phyloP scores from a whole-genome alignment of 2,888 invertebrate genomes.

The Ichneumoninae sp. region DNA sequence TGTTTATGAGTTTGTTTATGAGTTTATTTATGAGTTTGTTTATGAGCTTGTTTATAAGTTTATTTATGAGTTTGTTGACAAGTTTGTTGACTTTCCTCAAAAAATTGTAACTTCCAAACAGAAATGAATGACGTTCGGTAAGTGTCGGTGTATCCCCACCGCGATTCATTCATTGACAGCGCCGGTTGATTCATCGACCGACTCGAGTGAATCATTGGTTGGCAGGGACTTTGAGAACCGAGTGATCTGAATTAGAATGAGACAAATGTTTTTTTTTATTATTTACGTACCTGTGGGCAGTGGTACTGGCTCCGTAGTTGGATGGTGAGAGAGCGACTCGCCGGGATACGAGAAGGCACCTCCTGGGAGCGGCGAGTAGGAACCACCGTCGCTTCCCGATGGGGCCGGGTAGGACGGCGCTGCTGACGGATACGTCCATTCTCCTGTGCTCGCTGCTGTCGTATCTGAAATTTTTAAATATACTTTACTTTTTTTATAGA shows the following conservation, averaged over 20 bases:
- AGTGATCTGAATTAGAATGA: slow-evolving; percentile 38
- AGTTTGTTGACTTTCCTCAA: background rate
- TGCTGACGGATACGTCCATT: slow-evolving; percentile 81
- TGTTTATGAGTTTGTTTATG: too few relatives aligned
- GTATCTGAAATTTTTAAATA: slow-evolving; percentile 74
- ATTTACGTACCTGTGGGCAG: slow-evolving; percentile 78
- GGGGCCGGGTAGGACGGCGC: slow-evolving; percentile 81
- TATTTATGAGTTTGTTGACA: too few relatives aligned
- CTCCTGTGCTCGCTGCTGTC: slow-evolving; percentile 76
- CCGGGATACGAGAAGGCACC: slow-evolving; percentile 83
- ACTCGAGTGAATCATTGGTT: slow-evolving; percentile 53
- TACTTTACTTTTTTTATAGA: too few relatives aligned
- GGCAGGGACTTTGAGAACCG: slow-evolving; percentile 14
- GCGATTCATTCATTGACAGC: slow-evolving; percentile 15
- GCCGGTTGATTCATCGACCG: slow-evolving; percentile 49
- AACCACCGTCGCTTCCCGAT: slow-evolving; percentile 80
- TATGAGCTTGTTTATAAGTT: background rate
- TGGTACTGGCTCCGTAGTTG: slow-evolving; percentile 83
- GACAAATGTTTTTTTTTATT: slow-evolving; percentile 7
- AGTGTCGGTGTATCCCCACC: background rate
- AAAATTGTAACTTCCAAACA: background rate
- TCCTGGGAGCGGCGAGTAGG: slow-evolving; percentile 83
- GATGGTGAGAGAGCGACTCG: slow-evolving; percentile 82
- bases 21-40: too few relatives aligned
- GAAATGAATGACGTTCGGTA: background rate